phyloP scores from a whole-genome alignment of 2,113 vertebrate species.

The Austrofundulus limnaeus region DNA sequence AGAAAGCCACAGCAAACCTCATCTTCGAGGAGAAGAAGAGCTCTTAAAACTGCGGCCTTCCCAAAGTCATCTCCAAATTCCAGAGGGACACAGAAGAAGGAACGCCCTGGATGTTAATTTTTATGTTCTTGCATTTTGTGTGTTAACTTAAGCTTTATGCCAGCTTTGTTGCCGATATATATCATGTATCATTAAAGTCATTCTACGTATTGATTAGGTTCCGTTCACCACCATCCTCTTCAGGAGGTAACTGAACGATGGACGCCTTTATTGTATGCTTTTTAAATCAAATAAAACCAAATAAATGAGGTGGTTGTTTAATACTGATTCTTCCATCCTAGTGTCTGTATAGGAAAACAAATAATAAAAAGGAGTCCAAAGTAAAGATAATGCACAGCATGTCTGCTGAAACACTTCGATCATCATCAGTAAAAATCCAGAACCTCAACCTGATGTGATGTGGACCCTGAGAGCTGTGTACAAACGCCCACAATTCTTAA shows the following conservation, averaged over 20 bases:
- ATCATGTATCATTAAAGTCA: conserved; percentile 19
- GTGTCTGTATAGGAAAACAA: background rate
- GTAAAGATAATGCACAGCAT: too few species aligned
- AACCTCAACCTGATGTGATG: too few species aligned
- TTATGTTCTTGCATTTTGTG: conserved; percentile 36
- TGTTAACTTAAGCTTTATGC: conserved; percentile 24
- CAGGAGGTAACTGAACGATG: background rate
- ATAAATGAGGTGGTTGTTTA: background rate
- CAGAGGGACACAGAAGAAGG: conserved; percentile 63
- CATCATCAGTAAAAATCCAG: too few species aligned
- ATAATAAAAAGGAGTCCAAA: too few species aligned
- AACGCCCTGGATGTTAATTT: conserved; percentile 70
- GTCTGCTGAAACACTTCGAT: too few species aligned
- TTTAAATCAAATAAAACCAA: conserved; percentile 55
- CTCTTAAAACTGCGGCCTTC: conserved; percentile 72
- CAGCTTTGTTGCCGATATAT: conserved; percentile 25
- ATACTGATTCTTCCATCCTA: background rate
- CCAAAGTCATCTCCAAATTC: conserved; percentile 58
- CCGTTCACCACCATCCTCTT: conserved; percentile 7
- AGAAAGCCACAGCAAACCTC: conserved; percentile 91
- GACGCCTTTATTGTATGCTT: conserved; percentile 24
- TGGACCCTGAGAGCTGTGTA: too few species aligned
- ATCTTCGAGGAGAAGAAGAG: conserved; percentile 97
- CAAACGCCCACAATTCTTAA: too few species aligned
- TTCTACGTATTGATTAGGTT: conserved; percentile 12